Evolutionary conservation across 2,113 vertebrate genomes (phyloP), one percentile per base, ranked within the genome.

Genomic region (Platichthys flesus): DNA sequence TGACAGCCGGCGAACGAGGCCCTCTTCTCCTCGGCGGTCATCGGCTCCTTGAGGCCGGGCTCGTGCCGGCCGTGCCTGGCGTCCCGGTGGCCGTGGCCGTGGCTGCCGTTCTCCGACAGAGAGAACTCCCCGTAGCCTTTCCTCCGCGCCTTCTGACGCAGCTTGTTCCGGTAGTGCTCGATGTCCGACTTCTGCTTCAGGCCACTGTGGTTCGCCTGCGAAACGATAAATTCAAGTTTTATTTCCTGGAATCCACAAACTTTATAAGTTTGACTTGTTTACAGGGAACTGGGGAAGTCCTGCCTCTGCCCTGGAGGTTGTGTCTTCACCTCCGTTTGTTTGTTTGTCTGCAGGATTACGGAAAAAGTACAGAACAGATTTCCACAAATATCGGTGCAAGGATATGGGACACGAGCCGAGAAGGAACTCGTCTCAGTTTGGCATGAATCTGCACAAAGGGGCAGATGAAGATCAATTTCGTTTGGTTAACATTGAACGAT

Each of bases 141-240:
- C 87, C 96, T 94, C 77, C 97, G 95, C 31, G 97, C 97, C 87
- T 99, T 99, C 79, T 98, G 95, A 1, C 97, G 96, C 77, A 99
- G 94, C 84, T 99, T 99, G 93, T 99, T 99, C 86, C 97, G 95
- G 87, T 99, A 99, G 84, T 98, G 97, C 77, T 99, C 98, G 3
- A 99, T 99, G 87, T 99, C 98, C 0, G 98, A 99, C 88, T 99
- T 99, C 93, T 99, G 98, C 88, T 99, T 99, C 85, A 99, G 90
- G 21, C 91, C 92, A 10, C 94, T 93, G 74, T 97, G 96, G 90
- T 96, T 98, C 28, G 95, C 95, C 98, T 99, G 88, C 12, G 26
- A 74, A 42, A 62, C 59, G 67, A 26, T 3, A 10, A 47, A 62
- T 16, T 35, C 16, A 18, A 16, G 16, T 49, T 15, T 0, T 5